phyloP scores from a whole-genome alignment of 1,140 invertebrate genomes.

The Brachionus manjavacas region DNA sequence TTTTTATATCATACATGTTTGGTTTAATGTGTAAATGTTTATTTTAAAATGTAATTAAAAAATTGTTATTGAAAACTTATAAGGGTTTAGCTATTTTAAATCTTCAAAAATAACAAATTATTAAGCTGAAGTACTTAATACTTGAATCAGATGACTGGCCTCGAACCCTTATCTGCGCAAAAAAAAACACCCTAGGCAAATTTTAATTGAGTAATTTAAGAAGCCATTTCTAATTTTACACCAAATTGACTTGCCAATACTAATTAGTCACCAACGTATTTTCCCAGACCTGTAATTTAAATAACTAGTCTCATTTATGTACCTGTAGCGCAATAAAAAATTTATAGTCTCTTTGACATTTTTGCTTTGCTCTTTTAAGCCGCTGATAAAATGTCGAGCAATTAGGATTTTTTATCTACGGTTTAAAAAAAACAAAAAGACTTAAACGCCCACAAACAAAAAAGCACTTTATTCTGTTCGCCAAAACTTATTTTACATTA shows the following conservation, averaged over 20 bases:
- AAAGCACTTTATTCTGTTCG: constrained; percentile 12
- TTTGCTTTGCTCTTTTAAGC: background rate
- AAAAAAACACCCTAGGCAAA: background rate
- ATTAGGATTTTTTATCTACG: background rate
- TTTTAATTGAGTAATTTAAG: constrained; percentile 24
- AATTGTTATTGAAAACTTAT: constrained; percentile 29
- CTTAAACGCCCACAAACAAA: background rate
- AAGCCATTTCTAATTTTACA: constrained; percentile 21
- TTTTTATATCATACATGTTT: background rate
- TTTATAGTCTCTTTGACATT: constrained; percentile 5
- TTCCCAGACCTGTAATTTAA: background rate
- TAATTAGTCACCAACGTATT: background rate
- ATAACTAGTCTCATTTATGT: background rate
- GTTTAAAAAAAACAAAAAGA: background rate
- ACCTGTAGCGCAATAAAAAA: background rate
- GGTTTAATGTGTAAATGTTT: constrained; percentile 25
- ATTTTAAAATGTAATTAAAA: constrained; percentile 4
- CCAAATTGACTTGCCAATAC: background rate
- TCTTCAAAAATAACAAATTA: constrained; percentile 35
- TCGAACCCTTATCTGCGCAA: background rate
- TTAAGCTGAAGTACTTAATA: constrained; percentile 1
- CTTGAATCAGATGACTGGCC: background rate
- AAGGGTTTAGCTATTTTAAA: background rate
- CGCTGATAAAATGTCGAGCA: background rate
- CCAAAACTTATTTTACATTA: constrained; percentile 11